Conservation (phyloP, 2,113 vertebrate species). For the Oryzias celebensis region DNA sequence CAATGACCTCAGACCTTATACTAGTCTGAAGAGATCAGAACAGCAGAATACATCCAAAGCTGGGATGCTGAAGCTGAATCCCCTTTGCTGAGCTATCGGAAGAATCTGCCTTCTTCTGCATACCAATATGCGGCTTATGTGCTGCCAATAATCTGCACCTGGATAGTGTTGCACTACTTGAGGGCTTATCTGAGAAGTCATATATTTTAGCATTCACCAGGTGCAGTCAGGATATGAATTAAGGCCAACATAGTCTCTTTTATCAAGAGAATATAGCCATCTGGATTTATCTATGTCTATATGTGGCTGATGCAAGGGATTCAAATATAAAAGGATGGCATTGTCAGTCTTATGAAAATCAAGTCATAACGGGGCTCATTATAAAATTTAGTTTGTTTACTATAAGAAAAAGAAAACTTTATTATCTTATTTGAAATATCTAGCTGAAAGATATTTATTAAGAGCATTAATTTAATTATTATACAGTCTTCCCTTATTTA, state of each 20-base stretch:
- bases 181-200: slow-evolving; percentile 63
- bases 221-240: slow-evolving; percentile 68
- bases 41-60: slow-evolving; percentile 70
- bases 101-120: slow-evolving; percentile 72
- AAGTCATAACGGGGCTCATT: background rate
- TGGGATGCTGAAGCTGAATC: slow-evolving; percentile 57
- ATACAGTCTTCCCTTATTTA: too few relatives aligned
- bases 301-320: slow-evolving; percentile 58
- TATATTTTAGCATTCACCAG: slow-evolving; percentile 71
- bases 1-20: slow-evolving; percentile 62
- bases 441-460: too few relatives aligned
- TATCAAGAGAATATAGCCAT: slow-evolving; percentile 55
- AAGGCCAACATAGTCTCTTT: slow-evolving; percentile 54
- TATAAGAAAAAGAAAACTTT: too few relatives aligned
- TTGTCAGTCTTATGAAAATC: slow-evolving; percentile 36
- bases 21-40: slow-evolving; percentile 70
- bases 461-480: too few relatives aligned
- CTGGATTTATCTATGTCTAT: slow-evolving; percentile 8
- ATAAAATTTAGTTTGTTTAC: background rate
- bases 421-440: too few relatives aligned
- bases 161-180: slow-evolving; percentile 69
- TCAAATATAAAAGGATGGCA: slow-evolving; percentile 47
- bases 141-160: slow-evolving; percentile 72
- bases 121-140: slow-evolving; percentile 69
- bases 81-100: slow-evolving; percentile 62